Conservation (phyloP, 2,888 invertebrate species). For the Cylindroiulus punctatus region DNA sequence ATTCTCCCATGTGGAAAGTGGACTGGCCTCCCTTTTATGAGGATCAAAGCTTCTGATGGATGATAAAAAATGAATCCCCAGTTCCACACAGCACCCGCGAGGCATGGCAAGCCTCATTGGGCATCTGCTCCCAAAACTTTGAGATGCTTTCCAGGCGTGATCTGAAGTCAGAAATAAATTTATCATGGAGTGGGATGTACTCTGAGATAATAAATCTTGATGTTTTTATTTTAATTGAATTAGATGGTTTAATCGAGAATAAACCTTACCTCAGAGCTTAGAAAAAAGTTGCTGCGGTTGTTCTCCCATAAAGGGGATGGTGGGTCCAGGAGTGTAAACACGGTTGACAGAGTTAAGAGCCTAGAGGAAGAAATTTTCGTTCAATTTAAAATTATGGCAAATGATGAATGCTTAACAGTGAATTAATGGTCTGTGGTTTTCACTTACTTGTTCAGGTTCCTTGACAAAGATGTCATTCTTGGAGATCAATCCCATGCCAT, state of each 20-base stretch:
- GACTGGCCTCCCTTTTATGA: background rate
- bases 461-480: constrained; percentile 57
- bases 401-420: background rate
- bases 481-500: constrained; percentile 50
- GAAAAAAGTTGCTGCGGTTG: constrained; percentile 29
- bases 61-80: background rate
- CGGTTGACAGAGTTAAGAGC: constrained; percentile 3
- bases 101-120: background rate
- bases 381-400: background rate
- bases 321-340: constrained; percentile 9
- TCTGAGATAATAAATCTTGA: too few species aligned
- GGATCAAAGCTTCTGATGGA: background rate
- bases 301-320: constrained; percentile 5
- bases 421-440: background rate
- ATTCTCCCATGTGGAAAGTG: background rate
- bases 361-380: background rate
- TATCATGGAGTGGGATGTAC: background rate
- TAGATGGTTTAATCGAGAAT: too few species aligned
- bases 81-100: constrained; percentile 12
- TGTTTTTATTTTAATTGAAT: too few species aligned
- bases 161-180: background rate
- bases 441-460: constrained; percentile 55
- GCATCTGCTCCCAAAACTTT: constrained; percentile 48
- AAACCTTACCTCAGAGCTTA: constrained; percentile 49
- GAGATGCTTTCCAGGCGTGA: constrained; percentile 50